Base-by-base conservation (phyloP, 1,140 invertebrate genomes). In the Drepana arcuata region DNA sequence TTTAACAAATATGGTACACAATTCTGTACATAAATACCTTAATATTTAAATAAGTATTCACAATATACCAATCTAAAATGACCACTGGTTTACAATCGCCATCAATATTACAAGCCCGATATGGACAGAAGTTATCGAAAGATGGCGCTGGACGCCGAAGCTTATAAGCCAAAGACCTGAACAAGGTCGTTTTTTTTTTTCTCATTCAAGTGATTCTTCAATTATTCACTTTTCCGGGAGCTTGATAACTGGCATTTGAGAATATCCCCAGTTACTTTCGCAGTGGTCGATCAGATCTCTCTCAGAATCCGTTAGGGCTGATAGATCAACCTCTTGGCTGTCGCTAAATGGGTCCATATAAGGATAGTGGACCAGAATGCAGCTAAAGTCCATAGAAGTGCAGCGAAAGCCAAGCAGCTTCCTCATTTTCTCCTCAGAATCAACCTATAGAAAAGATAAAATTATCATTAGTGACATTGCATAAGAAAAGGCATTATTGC, bases 261-360 rank as follows among this genome's bases (percentile, higher is more conserved):
- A 68, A 29, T 71, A 66, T 35, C 80, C 84, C 85, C 85, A 86
- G 45, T 78, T 84, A n/a, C 64, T 70, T 41, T 88, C 85, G 44
- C 86, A 88, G 57, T 85, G 83, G 33, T 87, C 84, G 16, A 86
- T 81, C 34, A 88, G 37, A 36, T 84, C 66, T 51, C 72, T 84
- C 40, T 87, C 86, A 0, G 81, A 48, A 15, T 82, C 83, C 2
- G 81, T 70, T 1, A 84, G 48, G 15, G 63, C 30, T 7, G 75
- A 65, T 0, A 66, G 57, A 23, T 84, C 77, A 3, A 75, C 61
- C 30, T 86, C 77, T 41, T 85, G 81, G 37, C 69, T 74, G 46
- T 84, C 77, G 2, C 70, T 77, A 36, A 74, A 84, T 0, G 80
- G 80, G 34, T 84, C 79, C 7, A 67, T 60, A 40, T 82, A 84